phyloP scores from a whole-genome alignment of 2,888 invertebrate genomes.

The Harpagoxenus sublaevis region DNA sequence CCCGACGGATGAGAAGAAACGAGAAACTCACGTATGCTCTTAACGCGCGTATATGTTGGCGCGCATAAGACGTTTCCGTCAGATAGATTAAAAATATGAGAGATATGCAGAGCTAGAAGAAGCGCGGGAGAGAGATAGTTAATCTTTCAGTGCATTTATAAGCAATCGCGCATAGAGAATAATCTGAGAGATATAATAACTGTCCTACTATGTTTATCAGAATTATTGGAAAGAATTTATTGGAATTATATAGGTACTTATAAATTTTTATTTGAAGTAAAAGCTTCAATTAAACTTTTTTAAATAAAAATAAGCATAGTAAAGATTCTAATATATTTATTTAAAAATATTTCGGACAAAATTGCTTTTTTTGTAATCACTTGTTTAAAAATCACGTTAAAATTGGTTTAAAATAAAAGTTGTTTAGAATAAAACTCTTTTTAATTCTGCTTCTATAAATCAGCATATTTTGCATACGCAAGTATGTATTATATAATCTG shows the following conservation, averaged over 20 bases:
- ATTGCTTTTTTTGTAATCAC: not conserved
- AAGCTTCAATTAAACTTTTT: not conserved
- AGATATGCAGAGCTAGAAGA: slow-evolving; percentile 11
- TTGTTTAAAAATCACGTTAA: not conserved
- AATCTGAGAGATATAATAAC: not conserved
- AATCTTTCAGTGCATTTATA: slow-evolving; percentile 8
- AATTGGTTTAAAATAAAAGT: not conserved
- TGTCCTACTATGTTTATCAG: not conserved
- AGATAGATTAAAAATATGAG: slow-evolving; percentile 47
- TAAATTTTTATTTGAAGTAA: not conserved
- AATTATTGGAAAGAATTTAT: not conserved
- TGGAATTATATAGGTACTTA: not conserved
- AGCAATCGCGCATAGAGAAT: not conserved
- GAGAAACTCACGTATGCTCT: slow-evolving; percentile 57
- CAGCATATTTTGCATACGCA: not conserved
- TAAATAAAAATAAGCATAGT: not conserved
- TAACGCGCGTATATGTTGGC: slow-evolving; percentile 40
- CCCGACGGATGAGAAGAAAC: slow-evolving; percentile 54
- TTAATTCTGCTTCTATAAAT: not conserved
- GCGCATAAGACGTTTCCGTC: slow-evolving; percentile 48
- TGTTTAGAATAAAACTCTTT: not conserved
- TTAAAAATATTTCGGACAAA: slow-evolving; percentile 1
- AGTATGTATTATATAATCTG: not conserved
- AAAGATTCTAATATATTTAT: not conserved
- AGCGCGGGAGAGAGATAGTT: not conserved